Percentiles rank a stretch among this genome's conserved stretches.
phyloP scores from a whole-genome alignment of 2,113 vertebrate species.

The Gallinago media region DNA sequence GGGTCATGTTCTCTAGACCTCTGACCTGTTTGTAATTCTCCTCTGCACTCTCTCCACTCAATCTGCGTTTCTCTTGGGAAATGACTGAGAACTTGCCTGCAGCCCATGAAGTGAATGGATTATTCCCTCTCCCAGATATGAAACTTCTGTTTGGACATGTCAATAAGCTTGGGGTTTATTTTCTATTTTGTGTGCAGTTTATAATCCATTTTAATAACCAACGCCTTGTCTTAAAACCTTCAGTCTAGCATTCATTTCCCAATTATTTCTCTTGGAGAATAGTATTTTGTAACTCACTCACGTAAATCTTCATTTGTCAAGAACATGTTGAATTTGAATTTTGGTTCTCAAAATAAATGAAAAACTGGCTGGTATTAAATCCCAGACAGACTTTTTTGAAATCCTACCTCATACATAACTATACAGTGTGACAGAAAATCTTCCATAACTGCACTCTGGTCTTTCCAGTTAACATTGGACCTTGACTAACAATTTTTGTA shows the following conservation, averaged over 20 bases:
- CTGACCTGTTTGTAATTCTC: not conserved
- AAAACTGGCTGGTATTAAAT: not conserved
- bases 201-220: not conserved
- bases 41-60: not conserved
- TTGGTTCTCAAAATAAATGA: not conserved
- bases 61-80: not conserved
- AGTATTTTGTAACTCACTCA: not conserved
- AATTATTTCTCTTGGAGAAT: not conserved
- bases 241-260: not conserved
- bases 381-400: not conserved
- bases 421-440: not conserved
- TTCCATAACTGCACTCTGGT: accelerated
- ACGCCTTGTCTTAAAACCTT: not conserved
- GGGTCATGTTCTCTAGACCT: not conserved
- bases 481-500: not conserved
- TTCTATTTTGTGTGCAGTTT: not conserved
- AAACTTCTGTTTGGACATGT: not conserved
- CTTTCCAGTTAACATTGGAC: not conserved
- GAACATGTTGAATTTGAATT: not conserved
- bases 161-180: not conserved
- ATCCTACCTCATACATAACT: not conserved
- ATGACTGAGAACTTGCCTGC: not conserved
- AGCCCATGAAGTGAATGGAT: not conserved
- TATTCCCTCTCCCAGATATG: not conserved
- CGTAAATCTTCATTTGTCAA: not conserved